Evolutionary conservation across 1,140 invertebrate genomes (phyloP), one percentile per base, ranked within the genome.

Genomic region (Pentalonia nigronervosa): DNA sequence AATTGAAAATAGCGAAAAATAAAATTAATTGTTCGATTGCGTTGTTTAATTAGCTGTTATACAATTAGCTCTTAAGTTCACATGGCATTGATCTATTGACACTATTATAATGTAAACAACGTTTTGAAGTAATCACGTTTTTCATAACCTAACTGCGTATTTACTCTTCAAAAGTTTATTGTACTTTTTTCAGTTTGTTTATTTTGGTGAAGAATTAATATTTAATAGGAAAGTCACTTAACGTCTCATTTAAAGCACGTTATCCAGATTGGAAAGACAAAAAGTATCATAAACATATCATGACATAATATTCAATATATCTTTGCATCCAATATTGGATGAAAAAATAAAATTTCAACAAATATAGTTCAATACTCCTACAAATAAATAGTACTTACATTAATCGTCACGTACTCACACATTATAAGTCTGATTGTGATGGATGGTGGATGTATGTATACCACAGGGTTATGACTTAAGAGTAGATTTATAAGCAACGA

Each of bases 101-200:
- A n/a, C n/a, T 76, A 14, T 30, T 34, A 67, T 76, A 76, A 20
- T 76, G 60, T 76, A 76, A 76, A 76, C 30, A 76, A 76, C 14
- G 30, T 76, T 76, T n/a, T 76, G 60, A 76, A 76, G 60, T 76
- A 76, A 76, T 76, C n/a, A 76, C 60, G 60, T 76, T 76, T 76
- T 76, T 17, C 60, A 76, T 76, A n/a, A 76, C 14, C 60, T n/a
- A 76, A 76, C n/a, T 76, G 60, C 30, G 60, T 76, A 76, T 76
- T 76, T 76, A 76, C n/a, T 76, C 17, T 76, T n/a, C 60, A 34
- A 30, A 17, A 76, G 30, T 76, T 76, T 76, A 76, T 76, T 76
- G 21, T 14, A 76, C 60, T 76, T 76, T 76, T 67, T 76, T 1
- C 14, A 76, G 60, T 76, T 76, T 76, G 17, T 76, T 76, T 76